These are phyloP conservation scores for Pantherophis alleghaniensis DNA, from an alignment of 2,797 vertebrate species.

Conservation along the genomic window DNA sequence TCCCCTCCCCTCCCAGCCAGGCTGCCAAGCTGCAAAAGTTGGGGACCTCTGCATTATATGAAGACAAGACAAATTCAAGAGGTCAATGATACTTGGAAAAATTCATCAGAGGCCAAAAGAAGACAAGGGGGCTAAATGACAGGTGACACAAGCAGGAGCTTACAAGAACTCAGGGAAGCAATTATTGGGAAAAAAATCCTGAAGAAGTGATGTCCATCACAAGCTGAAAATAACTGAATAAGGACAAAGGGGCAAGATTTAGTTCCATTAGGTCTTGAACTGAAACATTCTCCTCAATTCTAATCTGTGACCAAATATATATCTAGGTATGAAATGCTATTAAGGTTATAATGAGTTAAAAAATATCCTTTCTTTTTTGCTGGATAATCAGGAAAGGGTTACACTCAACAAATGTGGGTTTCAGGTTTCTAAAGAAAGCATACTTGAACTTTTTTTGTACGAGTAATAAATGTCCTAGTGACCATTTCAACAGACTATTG, in stretches of 20 bases:
- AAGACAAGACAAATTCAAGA: not conserved
- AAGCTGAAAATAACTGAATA: not conserved
- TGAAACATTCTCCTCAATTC: not conserved
- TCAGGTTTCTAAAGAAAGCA: not conserved
- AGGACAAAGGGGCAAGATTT: not conserved
- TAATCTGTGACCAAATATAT: not conserved
- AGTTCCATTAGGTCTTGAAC: not conserved
- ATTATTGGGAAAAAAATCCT: not conserved
- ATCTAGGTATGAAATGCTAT: not conserved
- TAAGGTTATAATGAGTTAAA: not conserved
- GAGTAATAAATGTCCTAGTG: not conserved
- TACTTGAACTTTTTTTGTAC: not conserved
- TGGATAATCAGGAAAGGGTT: not conserved
- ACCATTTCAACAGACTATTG: not conserved
- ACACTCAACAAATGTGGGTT: not conserved
- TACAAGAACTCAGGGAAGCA: not conserved
- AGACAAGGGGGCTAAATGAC: not conserved
- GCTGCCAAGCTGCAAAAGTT: too few species aligned
- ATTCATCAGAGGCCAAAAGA: not conserved
- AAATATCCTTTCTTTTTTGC: not conserved
- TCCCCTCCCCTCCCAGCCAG: too few species aligned
- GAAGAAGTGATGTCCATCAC: not conserved
- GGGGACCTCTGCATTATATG: not conserved
- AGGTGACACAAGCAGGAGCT: not conserved
- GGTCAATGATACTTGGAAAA: not conserved